phyloP scores from a whole-genome alignment of 2,888 invertebrate genomes.

The Heteromyza rotundicornis region DNA sequence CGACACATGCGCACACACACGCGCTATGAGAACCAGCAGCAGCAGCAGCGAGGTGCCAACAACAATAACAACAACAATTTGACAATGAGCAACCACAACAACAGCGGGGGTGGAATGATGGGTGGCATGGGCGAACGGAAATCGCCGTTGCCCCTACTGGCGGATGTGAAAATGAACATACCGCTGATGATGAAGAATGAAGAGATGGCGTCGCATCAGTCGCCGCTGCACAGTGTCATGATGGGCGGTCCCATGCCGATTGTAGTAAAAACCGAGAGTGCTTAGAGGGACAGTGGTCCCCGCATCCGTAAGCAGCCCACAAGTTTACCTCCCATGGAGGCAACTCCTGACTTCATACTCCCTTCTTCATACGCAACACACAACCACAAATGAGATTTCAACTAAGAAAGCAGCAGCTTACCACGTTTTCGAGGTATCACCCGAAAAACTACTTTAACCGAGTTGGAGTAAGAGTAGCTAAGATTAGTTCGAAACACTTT shows the following conservation, averaged over 20 bases:
- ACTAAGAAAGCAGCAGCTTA: neutral
- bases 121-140: conserved; percentile 36
- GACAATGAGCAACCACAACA: conserved; percentile 12
- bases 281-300: conserved; percentile 47
- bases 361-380: too few relatives aligned
- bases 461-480: neutral
- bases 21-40: conserved; percentile 66
- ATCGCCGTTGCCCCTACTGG: conserved; percentile 44
- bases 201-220: conserved; percentile 52
- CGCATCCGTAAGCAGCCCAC: neutral
- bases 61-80: conserved; percentile 28
- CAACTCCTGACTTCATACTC: neutral
- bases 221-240: conserved; percentile 42
- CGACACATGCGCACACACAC: conserved; percentile 96
- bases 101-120: conserved; percentile 20
- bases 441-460: neutral
- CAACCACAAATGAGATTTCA: neutral
- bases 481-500: neutral
- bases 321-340: conserved; percentile 20
- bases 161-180: conserved; percentile 59
- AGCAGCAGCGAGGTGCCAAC: conserved; percentile 26
- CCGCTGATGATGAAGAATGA: conserved; percentile 56
- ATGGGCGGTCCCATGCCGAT: conserved; percentile 53
- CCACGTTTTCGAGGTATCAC: neutral
- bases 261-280: conserved; percentile 62